Evolutionary conservation across 2,797 vertebrate genomes (phyloP).

Genomic region (Acrossocheilus wenchowensis): DNA sequence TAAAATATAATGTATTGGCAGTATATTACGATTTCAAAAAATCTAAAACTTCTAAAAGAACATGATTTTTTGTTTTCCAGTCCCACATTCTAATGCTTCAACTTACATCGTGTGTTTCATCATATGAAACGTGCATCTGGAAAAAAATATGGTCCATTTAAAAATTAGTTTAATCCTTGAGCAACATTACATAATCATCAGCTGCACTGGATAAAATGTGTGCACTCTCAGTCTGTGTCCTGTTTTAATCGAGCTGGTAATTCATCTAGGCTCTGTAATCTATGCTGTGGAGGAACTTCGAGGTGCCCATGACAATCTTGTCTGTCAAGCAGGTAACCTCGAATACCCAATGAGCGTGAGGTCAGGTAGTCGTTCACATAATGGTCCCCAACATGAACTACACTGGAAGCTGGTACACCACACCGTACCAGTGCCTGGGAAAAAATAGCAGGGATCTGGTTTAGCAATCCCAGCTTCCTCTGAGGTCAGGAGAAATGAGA

Average conservation of each 20-base stretch:
- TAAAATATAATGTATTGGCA: neutral
- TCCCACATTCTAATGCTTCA: neutral
- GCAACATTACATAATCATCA: neutral
- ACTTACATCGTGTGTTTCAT: neutral
- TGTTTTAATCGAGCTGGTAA: slow-evolving; percentile 71
- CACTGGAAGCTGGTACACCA: slow-evolving; percentile 65
- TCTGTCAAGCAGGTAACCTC: slow-evolving; percentile 81
- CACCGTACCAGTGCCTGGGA: slow-evolving; percentile 78
- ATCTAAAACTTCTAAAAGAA: neutral
- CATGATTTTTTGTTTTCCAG: neutral
- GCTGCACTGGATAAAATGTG: neutral
- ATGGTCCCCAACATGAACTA: slow-evolving; percentile 88
- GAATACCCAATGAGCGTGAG: slow-evolving; percentile 84
- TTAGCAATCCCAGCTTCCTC: slow-evolving; percentile 85
- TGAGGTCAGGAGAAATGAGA: slow-evolving; percentile 89
- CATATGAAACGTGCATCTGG: neutral
- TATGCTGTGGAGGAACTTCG: slow-evolving; percentile 71
- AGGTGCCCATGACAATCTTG: slow-evolving; percentile 53
- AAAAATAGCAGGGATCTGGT: slow-evolving; percentile 85
- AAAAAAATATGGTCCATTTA: neutral
- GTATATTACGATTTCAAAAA: neutral
- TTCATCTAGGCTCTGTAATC: slow-evolving; percentile 73
- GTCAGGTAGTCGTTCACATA: slow-evolving; percentile 85
- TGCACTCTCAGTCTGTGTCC: slow-evolving; percentile 57
- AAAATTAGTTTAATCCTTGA: neutral